Evolutionary conservation across 2,113 vertebrate species (phyloP).

Genomic region (Antechinus flavipes): DNA sequence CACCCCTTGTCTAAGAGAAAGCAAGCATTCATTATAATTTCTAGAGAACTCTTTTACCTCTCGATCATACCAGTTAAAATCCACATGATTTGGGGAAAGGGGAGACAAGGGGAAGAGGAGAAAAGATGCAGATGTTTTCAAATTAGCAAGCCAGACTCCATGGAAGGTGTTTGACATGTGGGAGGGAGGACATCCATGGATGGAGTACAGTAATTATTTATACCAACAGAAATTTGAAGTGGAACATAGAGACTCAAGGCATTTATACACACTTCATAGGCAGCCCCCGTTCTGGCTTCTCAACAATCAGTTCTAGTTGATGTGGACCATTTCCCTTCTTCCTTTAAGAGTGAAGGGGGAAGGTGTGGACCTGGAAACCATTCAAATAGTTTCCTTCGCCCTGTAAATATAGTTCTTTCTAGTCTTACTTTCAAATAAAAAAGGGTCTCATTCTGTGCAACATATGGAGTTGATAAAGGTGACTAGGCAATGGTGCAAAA

Average conservation of each 20-base stretch:
- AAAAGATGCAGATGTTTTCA: slow-evolving; percentile 36
- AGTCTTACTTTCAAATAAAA: background rate
- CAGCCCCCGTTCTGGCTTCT: slow-evolving; percentile 42
- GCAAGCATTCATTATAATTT: background rate
- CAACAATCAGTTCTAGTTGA: background rate
- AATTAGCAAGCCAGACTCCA: slow-evolving; percentile 6
- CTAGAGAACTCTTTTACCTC: background rate
- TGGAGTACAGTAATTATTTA: background rate
- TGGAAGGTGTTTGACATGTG: slow-evolving; percentile 45
- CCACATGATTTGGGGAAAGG: rapidly evolving
- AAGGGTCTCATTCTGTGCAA: slow-evolving; percentile 37
- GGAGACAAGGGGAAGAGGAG: background rate
- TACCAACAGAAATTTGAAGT: background rate
- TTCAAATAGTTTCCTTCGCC: slow-evolving; percentile 42
- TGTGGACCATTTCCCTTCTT: background rate
- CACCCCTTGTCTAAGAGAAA: background rate
- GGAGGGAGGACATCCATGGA: background rate
- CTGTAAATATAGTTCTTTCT: background rate
- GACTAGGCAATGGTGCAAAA: background rate
- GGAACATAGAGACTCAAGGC: background rate
- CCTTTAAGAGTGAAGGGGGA: no score
- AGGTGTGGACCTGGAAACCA: slow-evolving; percentile 35
- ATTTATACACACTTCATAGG: background rate
- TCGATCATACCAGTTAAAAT: background rate
- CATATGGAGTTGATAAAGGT: slow-evolving; percentile 65